Evolutionary conservation across 2,797 vertebrate species (phyloP).

Genomic region (Sphenodon punctatus): DNA sequence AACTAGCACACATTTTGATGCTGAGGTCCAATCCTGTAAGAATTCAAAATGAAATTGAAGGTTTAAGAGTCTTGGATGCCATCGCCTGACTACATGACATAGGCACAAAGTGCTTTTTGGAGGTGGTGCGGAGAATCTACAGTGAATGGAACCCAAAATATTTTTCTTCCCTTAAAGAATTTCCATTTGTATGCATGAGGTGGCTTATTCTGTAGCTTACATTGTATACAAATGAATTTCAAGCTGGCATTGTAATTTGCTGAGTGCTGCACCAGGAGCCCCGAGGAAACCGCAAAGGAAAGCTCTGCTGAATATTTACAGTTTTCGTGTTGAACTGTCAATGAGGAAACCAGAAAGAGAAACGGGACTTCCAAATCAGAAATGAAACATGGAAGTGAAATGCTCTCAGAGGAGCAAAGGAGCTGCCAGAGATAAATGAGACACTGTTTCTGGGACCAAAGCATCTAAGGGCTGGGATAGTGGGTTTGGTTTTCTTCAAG

Average conservation of each 20-base stretch:
- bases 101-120: too few relatives aligned
- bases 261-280: background rate
- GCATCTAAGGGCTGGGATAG: fast-evolving
- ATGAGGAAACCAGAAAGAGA: fast-evolving
- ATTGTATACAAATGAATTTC: fast-evolving
- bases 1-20: fast-evolving
- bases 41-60: fast-evolving
- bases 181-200: too few relatives aligned
- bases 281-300: background rate
- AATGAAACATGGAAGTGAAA: background rate
- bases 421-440: fast-evolving
- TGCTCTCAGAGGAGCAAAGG: background rate
- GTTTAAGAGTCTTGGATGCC: background rate
- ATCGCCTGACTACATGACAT: too few relatives aligned
- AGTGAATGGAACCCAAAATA: too few relatives aligned
- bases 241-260: fast-evolving
- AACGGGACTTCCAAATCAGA: too few relatives aligned
- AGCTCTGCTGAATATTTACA: fast-evolving
- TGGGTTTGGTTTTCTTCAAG: background rate
- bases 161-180: too few relatives aligned
- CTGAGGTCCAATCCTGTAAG: background rate
- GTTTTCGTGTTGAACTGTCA: background rate
- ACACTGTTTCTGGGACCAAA: fast-evolving
- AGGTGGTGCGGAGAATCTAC: background rate
- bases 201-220: background rate